Conservation (phyloP, 2,113 vertebrate species). For the Urocynchramus pylzowi region DNA sequence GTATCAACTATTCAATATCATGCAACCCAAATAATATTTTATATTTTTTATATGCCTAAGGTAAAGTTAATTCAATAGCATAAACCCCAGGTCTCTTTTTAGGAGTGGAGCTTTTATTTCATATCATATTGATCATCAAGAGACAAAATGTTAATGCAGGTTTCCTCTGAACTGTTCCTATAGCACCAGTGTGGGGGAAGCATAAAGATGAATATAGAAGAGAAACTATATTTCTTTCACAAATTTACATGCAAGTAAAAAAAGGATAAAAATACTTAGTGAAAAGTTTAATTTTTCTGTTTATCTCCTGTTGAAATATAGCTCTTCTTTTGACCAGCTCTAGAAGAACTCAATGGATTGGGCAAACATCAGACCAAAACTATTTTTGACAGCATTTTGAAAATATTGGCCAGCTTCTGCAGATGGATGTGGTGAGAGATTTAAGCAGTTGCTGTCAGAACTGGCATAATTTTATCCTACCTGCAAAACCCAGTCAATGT, state of each 20-base stretch:
- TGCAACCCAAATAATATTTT: neutral
- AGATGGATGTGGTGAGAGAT: neutral
- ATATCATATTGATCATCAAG: neutral
- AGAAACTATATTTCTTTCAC: neutral
- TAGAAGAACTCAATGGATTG: neutral
- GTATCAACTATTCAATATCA: neutral
- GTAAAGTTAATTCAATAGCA: neutral
- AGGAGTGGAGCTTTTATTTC: neutral
- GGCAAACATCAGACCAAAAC: neutral
- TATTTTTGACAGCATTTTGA: neutral
- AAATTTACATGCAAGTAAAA: neutral
- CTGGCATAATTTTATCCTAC: neutral
- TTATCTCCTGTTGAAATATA: neutral
- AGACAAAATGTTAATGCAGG: neutral
- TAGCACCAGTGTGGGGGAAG: neutral
- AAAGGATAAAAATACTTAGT: neutral
- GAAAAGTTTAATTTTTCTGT: neutral
- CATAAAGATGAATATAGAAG: neutral
- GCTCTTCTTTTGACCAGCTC: neutral
- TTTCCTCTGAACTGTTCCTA: neutral
- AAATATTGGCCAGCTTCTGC: neutral
- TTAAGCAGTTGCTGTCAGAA: neutral
- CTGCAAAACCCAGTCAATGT: neutral
- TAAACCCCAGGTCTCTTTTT: neutral
- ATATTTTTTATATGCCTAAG: neutral